These are phyloP conservation scores for Phymanthus crucifer DNA, from an alignment of 92 coral and sea anemone genomes.

Conservation along the genomic window DNA sequence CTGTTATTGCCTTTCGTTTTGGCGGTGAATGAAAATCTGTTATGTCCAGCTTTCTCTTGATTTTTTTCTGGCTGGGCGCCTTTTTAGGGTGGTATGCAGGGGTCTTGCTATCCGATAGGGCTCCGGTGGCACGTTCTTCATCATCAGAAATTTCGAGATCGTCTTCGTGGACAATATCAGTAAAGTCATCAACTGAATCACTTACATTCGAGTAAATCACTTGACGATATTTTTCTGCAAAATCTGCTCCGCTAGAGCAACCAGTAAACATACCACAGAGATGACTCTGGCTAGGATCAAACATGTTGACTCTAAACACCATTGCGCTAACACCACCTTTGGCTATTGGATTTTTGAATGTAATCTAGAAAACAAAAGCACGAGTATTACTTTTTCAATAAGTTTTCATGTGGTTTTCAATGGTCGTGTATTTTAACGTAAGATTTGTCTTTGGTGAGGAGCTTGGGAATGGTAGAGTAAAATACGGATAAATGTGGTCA, in stretches of 20 bases:
- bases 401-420: background rate
- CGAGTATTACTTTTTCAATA: background rate
- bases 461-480: background rate
- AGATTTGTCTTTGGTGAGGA: background rate
- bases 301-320: background rate
- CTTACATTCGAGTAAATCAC: background rate
- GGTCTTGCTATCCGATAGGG: background rate
- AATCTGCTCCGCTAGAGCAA: slow-evolving; percentile 1
- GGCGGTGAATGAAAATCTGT: slow-evolving; percentile 1
- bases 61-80: background rate
- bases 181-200: background rate
- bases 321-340: background rate
- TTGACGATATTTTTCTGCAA: background rate
- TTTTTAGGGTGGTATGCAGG: background rate
- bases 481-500: background rate
- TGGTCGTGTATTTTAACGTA: background rate
- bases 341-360: background rate
- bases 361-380: slow-evolving; percentile 2
- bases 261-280: background rate
- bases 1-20: background rate
- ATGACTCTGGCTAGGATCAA: background rate
- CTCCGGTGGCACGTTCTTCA: background rate
- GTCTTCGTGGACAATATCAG: background rate
- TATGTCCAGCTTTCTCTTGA: background rate
- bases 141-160: slow-evolving; percentile 1